Percentiles rank a stretch among this genome's conserved stretches.
phyloP scores from a whole-genome alignment of 2,888 invertebrate species.

The Sinopyrophorus schimmeli region DNA sequence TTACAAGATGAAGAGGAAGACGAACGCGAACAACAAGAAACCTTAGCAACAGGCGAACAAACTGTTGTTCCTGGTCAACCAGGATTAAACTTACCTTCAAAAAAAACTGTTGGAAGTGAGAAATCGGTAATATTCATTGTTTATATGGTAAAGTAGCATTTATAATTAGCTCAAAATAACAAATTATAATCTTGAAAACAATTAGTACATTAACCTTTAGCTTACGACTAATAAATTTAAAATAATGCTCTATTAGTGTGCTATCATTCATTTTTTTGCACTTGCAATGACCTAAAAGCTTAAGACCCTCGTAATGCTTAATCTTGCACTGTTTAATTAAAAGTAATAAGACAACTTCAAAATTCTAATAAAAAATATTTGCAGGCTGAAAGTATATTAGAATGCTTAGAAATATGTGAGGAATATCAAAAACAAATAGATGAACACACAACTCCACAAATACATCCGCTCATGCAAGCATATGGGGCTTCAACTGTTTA shows the following conservation, averaged over 20 bases:
- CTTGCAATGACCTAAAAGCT: no score
- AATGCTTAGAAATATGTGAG: conserved; percentile 80
- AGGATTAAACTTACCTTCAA: conserved; percentile 75
- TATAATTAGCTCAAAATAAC: no score
- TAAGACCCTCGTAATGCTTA: no score
- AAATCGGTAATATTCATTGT: conserved; percentile 71
- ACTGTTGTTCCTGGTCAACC: conserved; percentile 71
- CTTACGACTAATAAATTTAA: no score
- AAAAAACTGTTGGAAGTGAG: conserved; percentile 85
- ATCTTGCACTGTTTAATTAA: no score
- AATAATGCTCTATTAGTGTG: no score
- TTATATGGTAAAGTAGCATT: no score
- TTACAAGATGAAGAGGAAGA: conserved; percentile 88
- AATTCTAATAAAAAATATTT: conserved; percentile 24
- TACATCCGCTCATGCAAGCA: conserved; percentile 83
- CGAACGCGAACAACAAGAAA: conserved; percentile 76
- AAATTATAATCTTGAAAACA: no score
- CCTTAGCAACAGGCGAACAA: conserved; percentile 73
- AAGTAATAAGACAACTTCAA: conserved; percentile 39
- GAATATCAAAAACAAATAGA: conserved; percentile 64
- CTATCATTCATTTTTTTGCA: no score
- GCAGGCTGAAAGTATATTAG: conserved; percentile 86
- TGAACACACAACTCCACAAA: conserved; percentile 59
- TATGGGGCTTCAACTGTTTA: conserved; percentile 72
- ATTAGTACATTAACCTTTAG: no score